Evolutionary conservation across 2,113 vertebrate species (phyloP).

Genomic region (Helogale parvula): DNA sequence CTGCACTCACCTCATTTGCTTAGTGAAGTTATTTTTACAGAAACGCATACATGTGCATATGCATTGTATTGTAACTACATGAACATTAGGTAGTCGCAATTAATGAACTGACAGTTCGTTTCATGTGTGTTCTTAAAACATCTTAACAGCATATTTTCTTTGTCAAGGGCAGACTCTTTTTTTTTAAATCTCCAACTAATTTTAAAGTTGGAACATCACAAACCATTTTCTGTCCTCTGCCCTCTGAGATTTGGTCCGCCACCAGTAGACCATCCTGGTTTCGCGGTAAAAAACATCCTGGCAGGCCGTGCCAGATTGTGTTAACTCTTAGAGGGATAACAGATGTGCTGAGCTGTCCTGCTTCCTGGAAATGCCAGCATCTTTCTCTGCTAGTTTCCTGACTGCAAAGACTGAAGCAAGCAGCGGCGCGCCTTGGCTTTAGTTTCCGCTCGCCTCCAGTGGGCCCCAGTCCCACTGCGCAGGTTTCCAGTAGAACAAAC

Average conservation of each 20-base stretch:
- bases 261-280: neutral
- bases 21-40: neutral
- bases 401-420: conserved; percentile 81
- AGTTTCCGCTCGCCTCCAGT: conserved; percentile 86
- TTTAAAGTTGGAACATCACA: neutral
- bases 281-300: conserved; percentile 23
- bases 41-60: neutral
- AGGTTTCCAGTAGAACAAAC: conserved; percentile 88
- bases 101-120: neutral
- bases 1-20: neutral
- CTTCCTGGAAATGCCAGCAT: conserved; percentile 67
- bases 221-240: neutral
- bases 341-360: neutral
- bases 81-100: neutral
- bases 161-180: neutral
- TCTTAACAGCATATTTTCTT: neutral
- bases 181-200: neutral
- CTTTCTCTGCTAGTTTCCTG: conserved; percentile 76
- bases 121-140: neutral
- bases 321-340: neutral
- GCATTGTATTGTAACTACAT: neutral
- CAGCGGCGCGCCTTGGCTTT: conserved; percentile 82
- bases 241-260: neutral
- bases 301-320: conserved; percentile 2
- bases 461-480: conserved; percentile 88